Evolutionary conservation across 2,113 vertebrate genomes (phyloP), one percentile per base, ranked within the genome.

Genomic region (Microtus richardsoni): DNA sequence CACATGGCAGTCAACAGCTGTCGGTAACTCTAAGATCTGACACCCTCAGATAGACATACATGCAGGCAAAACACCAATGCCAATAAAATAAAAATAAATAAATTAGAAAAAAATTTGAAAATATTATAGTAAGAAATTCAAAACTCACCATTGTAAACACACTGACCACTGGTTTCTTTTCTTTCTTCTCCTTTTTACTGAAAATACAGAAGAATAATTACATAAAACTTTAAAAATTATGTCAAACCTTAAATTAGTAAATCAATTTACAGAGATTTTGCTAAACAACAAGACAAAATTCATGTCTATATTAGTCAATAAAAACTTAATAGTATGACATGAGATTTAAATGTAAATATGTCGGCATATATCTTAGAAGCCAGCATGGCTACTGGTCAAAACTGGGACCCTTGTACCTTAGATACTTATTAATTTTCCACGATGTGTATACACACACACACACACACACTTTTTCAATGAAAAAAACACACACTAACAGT

Each of bases 111-210:
- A 84, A 66, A 87, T 85, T 79, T n/a, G 52, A 41, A 82, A 87
- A 36, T n/a, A 91, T 78, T 91, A 88, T 47, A 80, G 39, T n/a
- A 89, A 86, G 26, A 91, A 49, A 92, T 79, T 91, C 13, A 89
- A 96, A 94, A 96, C 97, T 97, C 54, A 98, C 97, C 97, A 98
- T 97, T 90, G 97, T 28, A 84, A 97, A n/a, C 41, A 7, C 2
- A 75, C 97, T 96, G 78, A 97, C 97, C 71, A 88, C 91, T 96
- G 96, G 96, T 89, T 54, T 96, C 84, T 95, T 97, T 96, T 97
- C 96, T 79, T 95, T 94, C 75, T 97, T 97, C 79, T 96, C 30
- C 93, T 97, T 97, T 88, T 97, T 93, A 92, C 97, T 97, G 78
- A 86, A 97, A 97, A 96, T n/a, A 88, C 2, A 95, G 47, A n/a